phyloP scores from a whole-genome alignment of 2,888 invertebrate species.

The Resseliella maxima region DNA sequence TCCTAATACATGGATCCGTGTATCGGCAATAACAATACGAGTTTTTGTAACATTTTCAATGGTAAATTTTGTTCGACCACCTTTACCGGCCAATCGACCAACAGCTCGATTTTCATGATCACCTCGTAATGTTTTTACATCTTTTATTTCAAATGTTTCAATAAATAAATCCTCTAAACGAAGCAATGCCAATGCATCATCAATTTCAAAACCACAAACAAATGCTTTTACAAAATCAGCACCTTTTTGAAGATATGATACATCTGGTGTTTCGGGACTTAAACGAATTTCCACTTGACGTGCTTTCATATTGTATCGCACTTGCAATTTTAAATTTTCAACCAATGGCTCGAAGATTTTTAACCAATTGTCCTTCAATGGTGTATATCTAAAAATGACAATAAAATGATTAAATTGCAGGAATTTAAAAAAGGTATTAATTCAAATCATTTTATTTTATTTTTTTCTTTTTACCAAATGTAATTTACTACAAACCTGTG shows the following conservation, averaged over 20 bases:
- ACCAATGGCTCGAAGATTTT: slow-evolving; percentile 97
- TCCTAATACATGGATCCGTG: slow-evolving; percentile 96
- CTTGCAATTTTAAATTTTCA: slow-evolving; percentile 92
- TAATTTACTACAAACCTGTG: slow-evolving; percentile 72
- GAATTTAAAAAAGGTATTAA: no score
- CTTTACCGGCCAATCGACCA: slow-evolving; percentile 95
- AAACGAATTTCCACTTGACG: slow-evolving; percentile 75
- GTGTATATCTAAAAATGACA: slow-evolving; percentile 77
- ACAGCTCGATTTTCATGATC: slow-evolving; percentile 96
- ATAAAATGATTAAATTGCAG: not conserved
- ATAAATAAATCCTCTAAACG: slow-evolving; percentile 96
- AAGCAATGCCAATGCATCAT: slow-evolving; percentile 94
- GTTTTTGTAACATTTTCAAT: slow-evolving; percentile 99
- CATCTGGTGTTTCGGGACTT: slow-evolving; percentile 74
- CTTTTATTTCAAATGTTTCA: slow-evolving; percentile 96
- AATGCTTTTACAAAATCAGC: slow-evolving; percentile 99
- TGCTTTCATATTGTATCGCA: slow-evolving; percentile 92
- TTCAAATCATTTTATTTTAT: slow-evolving; percentile 46
- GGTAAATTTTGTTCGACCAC: slow-evolving; percentile 95
- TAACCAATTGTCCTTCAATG: slow-evolving; percentile 96
- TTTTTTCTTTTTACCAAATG: not conserved
- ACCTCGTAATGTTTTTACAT: slow-evolving; percentile 94
- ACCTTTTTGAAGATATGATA: slow-evolving; percentile 93
- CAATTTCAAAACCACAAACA: slow-evolving; percentile 94
- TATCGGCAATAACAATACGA: slow-evolving; percentile 95